Conservation (phyloP, 2,888 invertebrate genomes). For the Oeneis ivallda region DNA sequence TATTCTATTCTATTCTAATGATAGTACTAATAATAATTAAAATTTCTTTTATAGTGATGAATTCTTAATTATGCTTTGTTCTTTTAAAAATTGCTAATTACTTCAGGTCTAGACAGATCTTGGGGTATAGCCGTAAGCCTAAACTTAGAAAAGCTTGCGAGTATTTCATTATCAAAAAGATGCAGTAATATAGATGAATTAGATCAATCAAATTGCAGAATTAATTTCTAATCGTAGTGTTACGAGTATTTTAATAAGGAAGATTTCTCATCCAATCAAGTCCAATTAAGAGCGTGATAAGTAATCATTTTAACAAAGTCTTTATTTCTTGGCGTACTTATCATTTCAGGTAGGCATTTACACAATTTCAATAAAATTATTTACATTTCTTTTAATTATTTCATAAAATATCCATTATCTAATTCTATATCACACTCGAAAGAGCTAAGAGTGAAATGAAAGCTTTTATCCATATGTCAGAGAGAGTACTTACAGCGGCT, state of each 20-base stretch:
- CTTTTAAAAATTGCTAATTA: too few relatives aligned
- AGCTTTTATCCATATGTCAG: slow-evolving; percentile 82
- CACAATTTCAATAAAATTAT: background rate
- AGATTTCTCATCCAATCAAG: slow-evolving; percentile 16
- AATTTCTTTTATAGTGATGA: too few relatives aligned
- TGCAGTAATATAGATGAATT: background rate
- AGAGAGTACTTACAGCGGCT: slow-evolving; percentile 81
- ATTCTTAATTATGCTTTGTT: too few relatives aligned
- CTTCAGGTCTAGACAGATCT: background rate
- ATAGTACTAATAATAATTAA: too few relatives aligned
- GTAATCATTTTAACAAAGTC: background rate
- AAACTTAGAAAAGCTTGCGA: too few relatives aligned
- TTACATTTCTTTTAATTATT: background rate
- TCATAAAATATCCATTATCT: slow-evolving; percentile 39
- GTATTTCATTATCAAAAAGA: too few relatives aligned
- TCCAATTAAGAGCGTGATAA: background rate
- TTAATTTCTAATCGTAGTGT: background rate
- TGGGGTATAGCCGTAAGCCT: too few relatives aligned
- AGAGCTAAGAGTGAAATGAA: slow-evolving; percentile 80
- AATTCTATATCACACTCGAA: slow-evolving; percentile 65
- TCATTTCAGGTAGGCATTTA: background rate
- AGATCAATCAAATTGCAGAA: background rate
- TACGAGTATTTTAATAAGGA: slow-evolving; percentile 7
- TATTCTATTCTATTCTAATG: too few relatives aligned
- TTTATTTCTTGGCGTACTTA: background rate